Base-by-base conservation (phyloP, 2,888 invertebrate genomes). In the Macaria notata region DNA sequence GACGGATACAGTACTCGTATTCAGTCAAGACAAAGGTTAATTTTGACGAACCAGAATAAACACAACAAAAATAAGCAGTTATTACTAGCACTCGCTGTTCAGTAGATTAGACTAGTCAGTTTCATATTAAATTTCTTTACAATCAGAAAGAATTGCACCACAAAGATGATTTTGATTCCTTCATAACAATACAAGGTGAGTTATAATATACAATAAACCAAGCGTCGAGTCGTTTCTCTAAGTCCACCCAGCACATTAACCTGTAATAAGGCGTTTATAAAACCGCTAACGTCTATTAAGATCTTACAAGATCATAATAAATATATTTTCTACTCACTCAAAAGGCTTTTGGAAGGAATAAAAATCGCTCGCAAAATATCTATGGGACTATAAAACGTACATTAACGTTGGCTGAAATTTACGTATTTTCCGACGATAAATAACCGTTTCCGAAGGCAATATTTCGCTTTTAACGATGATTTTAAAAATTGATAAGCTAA, bases 401-500 rank as follows among this genome's bases (percentile, higher is more conserved):
- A 59, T 61, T 64, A 65, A 64, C 61, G 54, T 49, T 48, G 62
- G 53, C 54, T 36, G 48, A 57, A 64, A 64, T 66, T 66, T 62
- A 61, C 61, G 63, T 62, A 51, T 56, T 56, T 63, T 53, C 62
- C 58, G 46, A 60, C 63, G 60, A 62, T 68, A 68, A 68, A 68
- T 68, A 63, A 65, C 63, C 62, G 53, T 68, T 68, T 68, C 68
- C 68, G 59, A 53, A 60, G 45, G 68, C 63, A 61, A 62, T 66
- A 62, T 65, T 68, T 62, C 58, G 59, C 62, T 62, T 63, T 63
- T 64, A 65, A 66, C 66, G 64, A 58, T 63, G 65, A 66, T 68
- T 68, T 64, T 61, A 61, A 59, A 61, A 59, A 68, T 65, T 63
- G 64, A 66, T 68, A 66, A 66, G 64, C 62, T 66, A 66, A 68